Evolutionary conservation across 2,113 vertebrate genomes (phyloP), one percentile per base, ranked within the genome.

Genomic region (Parus major): DNA sequence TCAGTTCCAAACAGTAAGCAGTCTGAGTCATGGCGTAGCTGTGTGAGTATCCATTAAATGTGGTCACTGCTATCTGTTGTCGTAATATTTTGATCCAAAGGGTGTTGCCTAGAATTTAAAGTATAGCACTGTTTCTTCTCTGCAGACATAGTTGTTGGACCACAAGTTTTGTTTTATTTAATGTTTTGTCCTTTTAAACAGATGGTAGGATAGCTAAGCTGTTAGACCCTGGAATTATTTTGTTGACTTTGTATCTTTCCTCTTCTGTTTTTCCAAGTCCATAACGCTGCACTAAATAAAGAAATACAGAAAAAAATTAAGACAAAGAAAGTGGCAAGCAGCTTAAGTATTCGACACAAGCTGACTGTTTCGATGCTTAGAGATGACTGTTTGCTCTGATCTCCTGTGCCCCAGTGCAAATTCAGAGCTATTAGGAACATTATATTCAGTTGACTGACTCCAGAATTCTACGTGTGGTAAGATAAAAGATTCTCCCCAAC

Each of bases 51-150:
- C 94, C 86, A 82, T 94, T 96, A 96, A 97, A 83, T 95, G 78
- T 83, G 92, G 83, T 90, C 66, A 22, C 75, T 80, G 96, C 90
- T 91, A 68, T 94, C 88, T 82, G 56, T 31, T 76, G 95, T 94
- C 33, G 61, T 92, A 95, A 96, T 96, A 97, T 97, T 97, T 97
- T 97, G 94, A 97, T 96, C 90, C 82, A 96, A 95, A 95, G 68
- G 20, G 60, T 73, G 65, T 92, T 97, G 86, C 86, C 86, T 68
- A 88, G 94, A 97, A 96, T 94, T 92, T 95, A 76, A 92, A 91
- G 27, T 53, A 84, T 59, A 97, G 78, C 49, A 92, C 92, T 75
- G 61, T 95, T 96, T 94, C 64, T 96, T 96, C 91, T 95, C 82
- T 95, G 77, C 82, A 63, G 84, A 65, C 63, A 70, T 88, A 92